These are phyloP conservation scores for Xenopus petersii DNA, from an alignment of 2,797 vertebrate genomes.

Conservation along the genomic window DNA sequence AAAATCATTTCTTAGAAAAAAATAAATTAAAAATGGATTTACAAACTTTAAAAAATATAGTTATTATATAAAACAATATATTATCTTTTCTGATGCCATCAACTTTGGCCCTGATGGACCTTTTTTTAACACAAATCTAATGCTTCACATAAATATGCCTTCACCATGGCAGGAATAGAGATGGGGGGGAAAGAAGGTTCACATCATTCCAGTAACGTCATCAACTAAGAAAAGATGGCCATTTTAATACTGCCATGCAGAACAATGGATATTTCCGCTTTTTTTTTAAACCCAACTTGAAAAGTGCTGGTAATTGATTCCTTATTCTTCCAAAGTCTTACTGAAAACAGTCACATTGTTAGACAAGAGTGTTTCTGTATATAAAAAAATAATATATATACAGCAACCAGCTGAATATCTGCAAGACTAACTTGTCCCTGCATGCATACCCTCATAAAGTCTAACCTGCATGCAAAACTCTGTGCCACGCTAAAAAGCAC, in stretches of 20 bases:
- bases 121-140: slow-evolving; percentile 11
- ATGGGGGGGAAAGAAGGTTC: background rate
- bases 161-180: slow-evolving; percentile 8
- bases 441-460: background rate
- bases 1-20: slow-evolving; percentile 51
- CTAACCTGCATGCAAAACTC: background rate
- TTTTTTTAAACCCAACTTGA: slow-evolving; percentile 11
- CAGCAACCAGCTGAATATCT: background rate
- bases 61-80: slow-evolving; percentile 45
- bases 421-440: background rate
- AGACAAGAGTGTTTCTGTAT: background rate
- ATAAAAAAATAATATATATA: background rate
- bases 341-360: background rate
- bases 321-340: background rate
- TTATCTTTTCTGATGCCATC: slow-evolving; percentile 31
- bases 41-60: slow-evolving; percentile 48
- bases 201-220: background rate
- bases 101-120: slow-evolving; percentile 12
- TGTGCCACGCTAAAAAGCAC: background rate
- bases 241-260: slow-evolving; percentile 29
- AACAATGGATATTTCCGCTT: slow-evolving; percentile 16
- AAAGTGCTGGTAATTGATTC: slow-evolving; percentile 7
- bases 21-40: slow-evolving; percentile 51
- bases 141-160: slow-evolving; percentile 27
- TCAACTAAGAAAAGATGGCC: background rate